These are phyloP conservation scores for Sceloporus tristichus DNA, from an alignment of 2,113 vertebrate species.

Conservation along the genomic window DNA sequence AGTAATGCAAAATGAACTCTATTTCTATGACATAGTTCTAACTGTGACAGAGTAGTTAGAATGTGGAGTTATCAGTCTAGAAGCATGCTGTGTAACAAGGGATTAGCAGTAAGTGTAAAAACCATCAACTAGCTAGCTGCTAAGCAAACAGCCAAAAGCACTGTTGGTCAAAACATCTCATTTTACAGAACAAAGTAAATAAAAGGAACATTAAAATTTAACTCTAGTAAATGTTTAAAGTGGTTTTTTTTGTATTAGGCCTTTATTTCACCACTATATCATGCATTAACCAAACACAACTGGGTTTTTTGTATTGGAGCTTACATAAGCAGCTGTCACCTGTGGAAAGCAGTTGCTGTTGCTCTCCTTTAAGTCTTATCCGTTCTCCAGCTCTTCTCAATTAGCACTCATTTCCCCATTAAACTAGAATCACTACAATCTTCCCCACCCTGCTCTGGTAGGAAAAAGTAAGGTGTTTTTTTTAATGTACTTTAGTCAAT, in stretches of 20 bases:
- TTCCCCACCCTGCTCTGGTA: background rate
- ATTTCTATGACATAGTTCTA: too few relatives aligned
- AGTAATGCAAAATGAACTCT: too few relatives aligned
- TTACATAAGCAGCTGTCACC: background rate
- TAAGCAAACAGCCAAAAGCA: background rate
- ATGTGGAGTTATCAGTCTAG: background rate
- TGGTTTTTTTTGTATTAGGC: background rate
- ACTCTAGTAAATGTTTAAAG: background rate
- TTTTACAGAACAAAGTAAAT: background rate
- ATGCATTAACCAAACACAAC: background rate
- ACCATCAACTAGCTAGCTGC: background rate
- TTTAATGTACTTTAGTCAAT: too few relatives aligned
- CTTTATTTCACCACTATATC: background rate
- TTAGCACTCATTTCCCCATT: background rate
- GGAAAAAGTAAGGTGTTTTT: too few relatives aligned
- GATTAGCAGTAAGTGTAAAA: background rate
- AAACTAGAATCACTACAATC: background rate
- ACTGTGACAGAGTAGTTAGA: background rate
- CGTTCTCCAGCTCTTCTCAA: background rate
- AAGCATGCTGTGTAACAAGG: background rate
- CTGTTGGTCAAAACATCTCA: background rate
- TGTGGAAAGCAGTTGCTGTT: background rate
- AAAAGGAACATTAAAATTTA: background rate
- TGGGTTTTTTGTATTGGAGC: background rate
- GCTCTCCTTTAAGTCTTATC: background rate